Percentiles rank a stretch among this genome's conserved stretches.
Evolutionary conservation across 2,113 vertebrate genomes (phyloP).

Genomic region (Petaurus breviceps): DNA sequence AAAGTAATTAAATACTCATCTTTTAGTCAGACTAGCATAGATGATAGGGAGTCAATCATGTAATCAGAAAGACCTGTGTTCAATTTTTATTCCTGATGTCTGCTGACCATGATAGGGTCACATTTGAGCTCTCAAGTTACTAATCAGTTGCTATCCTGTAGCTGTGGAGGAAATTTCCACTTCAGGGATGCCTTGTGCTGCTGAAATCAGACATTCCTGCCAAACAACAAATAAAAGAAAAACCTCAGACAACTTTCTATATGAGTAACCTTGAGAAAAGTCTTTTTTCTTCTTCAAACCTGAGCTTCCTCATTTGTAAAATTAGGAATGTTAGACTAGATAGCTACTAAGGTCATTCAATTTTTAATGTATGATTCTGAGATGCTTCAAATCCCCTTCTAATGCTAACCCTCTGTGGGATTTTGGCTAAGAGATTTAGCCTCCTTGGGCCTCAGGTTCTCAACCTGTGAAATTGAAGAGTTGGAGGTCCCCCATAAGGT

Average conservation of each 20-base stretch:
- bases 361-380: not conserved
- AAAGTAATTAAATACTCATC: not conserved
- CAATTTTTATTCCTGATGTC: not conserved
- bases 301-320: not conserved
- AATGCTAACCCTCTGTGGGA: not conserved
- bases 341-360: not conserved
- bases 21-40: not conserved
- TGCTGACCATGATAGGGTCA: not conserved
- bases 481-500: not conserved
- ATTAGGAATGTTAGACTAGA: not conserved
- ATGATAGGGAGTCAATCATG: not conserved
- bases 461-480: not conserved
- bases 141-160: not conserved
- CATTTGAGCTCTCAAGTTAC: not conserved
- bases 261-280: not conserved
- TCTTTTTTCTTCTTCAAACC: not conserved
- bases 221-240: not conserved
- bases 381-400: not conserved
- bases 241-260: not conserved
- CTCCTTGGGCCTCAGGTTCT: not conserved
- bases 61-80: not conserved
- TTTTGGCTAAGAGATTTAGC: constrained; percentile 15
- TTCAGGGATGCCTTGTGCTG: not conserved
- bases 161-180: not conserved
- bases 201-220: not conserved